Evolutionary conservation across 2,113 vertebrate species (phyloP), one percentile per base, ranked within the genome.

Genomic region (Saimiri boliviensis): DNA sequence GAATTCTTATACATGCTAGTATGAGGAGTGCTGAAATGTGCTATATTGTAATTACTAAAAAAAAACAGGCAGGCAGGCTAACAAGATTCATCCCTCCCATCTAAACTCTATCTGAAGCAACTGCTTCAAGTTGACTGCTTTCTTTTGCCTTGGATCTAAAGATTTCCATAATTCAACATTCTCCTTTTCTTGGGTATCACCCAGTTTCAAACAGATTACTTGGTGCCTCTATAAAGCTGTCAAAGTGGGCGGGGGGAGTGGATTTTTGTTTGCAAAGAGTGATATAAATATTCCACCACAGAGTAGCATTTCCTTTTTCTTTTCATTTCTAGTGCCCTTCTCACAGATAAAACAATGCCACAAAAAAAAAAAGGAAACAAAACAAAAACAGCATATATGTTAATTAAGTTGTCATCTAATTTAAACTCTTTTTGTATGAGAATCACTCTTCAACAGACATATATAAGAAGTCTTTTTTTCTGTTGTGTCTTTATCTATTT

Each of bases 401-500:
- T 76, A 87, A 91, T 86, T 92, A 85, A 91, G 27, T 70, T 84
- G 35, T 77, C 35, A 49, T 93, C 60, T 54, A 40, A 68, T 86
- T 95, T 73, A 80, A 93, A 77, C 30, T 52, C 12, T 52, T 63
- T 74, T 88, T 85, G 35, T 84, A 85, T 42, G 25, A 83, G 19
- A 95, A 74, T 89, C 87, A 86, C 49, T 91, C 13, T 92, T 81
- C 12, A 21, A 79, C 19, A 91, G 37, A 83, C 56, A 56, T 49
- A 49, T 23, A 82, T 63, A 82, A 82, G 30, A 86, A 71, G 17
- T 76, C 35, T 37, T 94, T 93, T 32, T 70, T 92, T 73, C 83
- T 93, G 23, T 89, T 89, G 19, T 66, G 52, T 93, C 85, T 76
- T 93, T 40, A 89, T 86, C 66, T 93, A 40, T 37, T 95, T 83